Evolutionary conservation across 2,888 invertebrate genomes (phyloP), one percentile per base, ranked within the genome.

Genomic region (Acleris sparsana): DNA sequence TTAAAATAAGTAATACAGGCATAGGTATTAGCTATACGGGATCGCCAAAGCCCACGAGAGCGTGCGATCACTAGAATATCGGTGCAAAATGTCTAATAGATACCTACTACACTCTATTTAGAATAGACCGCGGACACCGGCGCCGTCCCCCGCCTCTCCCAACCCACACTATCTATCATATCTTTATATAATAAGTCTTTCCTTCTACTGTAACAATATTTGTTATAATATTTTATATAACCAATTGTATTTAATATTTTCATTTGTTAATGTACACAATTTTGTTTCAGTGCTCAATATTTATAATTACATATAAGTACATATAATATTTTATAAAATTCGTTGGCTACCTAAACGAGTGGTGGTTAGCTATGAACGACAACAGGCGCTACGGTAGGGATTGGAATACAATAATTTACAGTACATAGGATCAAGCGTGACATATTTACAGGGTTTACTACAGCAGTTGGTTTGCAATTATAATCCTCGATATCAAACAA

Each of bases 81-180:
- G 80, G 92, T 92, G 92, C 92, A 90, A 90, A 90, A 89, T 86
- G 76, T 88, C 90, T 91, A 92, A 87, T 82, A 87, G 86, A 82
- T 80, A 83, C 77, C 67, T 75, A 79, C 88, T 90, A 88, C 85
- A 79, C 80, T 77, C 87, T 90, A 89, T 89, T 90, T 88, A 88
- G 88, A 89, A 89, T 88, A 89, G 84, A 84, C 80, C 77, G 85
- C 85, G 89, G 88, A 87, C 87, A 80, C 80, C 75, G 73, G 74
- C 75, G 73, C 73, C 72, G 78, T 78, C 78, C 76, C 80, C 77
- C 78, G 76, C 78, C 82, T 73, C 79, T 52, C 60, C 39, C 74
- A 33, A 9, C 48, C 76, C 72, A 77, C 75, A 69, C 70, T 73
- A 75, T 70, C 72, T 53, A 62, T 57, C 56, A 75, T 78, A 78